A percentile compares a stretch with the other conserved stretches of the same genome.
Conservation (phyloP, 2,888 invertebrate genomes). For the Eutolmus rufibarbis region DNA sequence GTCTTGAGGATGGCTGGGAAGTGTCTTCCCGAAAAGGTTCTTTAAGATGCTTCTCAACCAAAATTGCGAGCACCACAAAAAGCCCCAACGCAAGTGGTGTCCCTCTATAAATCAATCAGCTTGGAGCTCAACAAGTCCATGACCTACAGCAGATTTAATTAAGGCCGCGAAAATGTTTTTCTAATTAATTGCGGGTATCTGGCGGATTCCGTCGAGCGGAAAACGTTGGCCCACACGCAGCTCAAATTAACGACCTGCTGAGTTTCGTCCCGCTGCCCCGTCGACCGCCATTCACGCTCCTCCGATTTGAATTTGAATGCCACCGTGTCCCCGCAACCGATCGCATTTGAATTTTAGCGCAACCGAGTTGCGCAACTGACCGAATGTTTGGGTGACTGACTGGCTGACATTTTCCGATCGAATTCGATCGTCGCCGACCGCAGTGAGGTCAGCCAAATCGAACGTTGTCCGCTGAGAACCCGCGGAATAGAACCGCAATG, state of each 20-base stretch:
- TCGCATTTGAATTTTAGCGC: not conserved
- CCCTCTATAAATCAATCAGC: not conserved
- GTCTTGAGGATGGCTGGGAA: not conserved
- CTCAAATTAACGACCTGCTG: not conserved
- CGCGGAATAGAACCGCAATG: not conserved
- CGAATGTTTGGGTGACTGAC: not conserved
- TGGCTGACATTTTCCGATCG: not conserved
- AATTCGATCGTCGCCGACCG: not conserved
- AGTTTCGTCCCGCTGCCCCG: not conserved
- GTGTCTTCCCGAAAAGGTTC: not conserved
- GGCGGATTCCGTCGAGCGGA: not conserved
- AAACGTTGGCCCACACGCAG: not conserved
- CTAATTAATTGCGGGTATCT: not conserved
- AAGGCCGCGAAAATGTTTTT: slow-evolving; percentile 1
- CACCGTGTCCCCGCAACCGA: not conserved
- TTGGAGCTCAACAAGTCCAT: not conserved
- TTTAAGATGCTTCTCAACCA: not conserved
- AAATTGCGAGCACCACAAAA: not conserved
- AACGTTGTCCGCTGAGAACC: not conserved
- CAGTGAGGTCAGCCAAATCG: not conserved
- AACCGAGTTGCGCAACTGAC: not conserved
- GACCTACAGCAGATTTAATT: slow-evolving; percentile 28
- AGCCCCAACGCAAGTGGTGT: not conserved
- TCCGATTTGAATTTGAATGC: not conserved
- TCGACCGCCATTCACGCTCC: not conserved